A percentile compares a stretch with the other conserved stretches of the same genome.
These are phyloP conservation scores for Neodiprion fabricii DNA, from an alignment of 1,140 invertebrate genomes.

Conservation along the genomic window DNA sequence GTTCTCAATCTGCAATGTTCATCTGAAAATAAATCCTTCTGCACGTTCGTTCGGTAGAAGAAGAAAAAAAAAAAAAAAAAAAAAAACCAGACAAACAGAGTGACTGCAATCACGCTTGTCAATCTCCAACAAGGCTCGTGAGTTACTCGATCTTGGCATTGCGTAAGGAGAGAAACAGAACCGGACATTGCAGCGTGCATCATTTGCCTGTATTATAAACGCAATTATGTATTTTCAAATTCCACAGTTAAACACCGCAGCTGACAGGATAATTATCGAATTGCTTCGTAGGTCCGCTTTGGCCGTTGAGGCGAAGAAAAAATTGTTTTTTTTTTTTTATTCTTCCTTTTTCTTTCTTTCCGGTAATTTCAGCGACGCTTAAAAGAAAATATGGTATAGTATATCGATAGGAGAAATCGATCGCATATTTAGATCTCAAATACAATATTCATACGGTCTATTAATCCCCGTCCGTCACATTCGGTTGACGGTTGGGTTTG, in stretches of 20 bases:
- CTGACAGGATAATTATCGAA: too few species aligned
- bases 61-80: not conserved
- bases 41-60: not conserved
- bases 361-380: not conserved
- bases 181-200: too few species aligned
- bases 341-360: not conserved
- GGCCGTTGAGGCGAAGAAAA: too few species aligned
- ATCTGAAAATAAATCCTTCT: not conserved
- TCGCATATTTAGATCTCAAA: not conserved
- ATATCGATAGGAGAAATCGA: not conserved
- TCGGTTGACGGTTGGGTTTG: not conserved
- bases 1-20: too few species aligned
- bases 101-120: constrained; percentile 1
- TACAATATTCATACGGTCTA: not conserved
- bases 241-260: too few species aligned
- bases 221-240: too few species aligned
- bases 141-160: not conserved
- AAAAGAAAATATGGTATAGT: not conserved
- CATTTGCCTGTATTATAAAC: too few species aligned
- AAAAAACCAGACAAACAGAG: not conserved
- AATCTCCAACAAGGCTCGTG: not conserved
- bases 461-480: not conserved
- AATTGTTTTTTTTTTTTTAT: not conserved
- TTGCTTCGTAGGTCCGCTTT: too few species aligned
- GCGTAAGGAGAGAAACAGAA: not conserved